Percentiles rank a stretch among this genome's conserved stretches.
Conservation (phyloP, 2,888 invertebrate species). For the Heliconius hortense region DNA sequence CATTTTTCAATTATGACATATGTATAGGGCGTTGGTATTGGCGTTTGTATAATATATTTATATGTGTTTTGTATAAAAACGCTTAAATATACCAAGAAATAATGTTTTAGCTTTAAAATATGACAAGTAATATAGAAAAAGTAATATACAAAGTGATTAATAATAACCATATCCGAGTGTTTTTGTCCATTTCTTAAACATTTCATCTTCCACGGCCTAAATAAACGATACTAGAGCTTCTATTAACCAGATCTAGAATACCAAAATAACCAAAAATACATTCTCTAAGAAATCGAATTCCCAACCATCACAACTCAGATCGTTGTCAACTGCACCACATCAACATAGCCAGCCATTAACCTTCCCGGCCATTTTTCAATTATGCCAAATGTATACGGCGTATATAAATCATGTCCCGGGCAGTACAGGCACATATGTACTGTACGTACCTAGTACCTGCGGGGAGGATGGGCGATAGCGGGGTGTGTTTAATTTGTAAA, state of each 20-base stretch:
- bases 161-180: neutral
- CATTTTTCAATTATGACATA: constrained; percentile 78
- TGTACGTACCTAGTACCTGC: constrained; percentile 35
- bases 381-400: constrained; percentile 77
- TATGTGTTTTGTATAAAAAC: neutral
- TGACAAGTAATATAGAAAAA: no score
- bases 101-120: no score
- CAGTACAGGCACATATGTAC: constrained; percentile 42
- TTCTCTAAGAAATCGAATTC: neutral
- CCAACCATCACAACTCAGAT: neutral
- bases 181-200: neutral
- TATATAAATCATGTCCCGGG: constrained; percentile 68
- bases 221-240: neutral
- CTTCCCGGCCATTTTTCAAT: constrained; percentile 77
- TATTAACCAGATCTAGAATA: no score
- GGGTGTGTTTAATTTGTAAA: constrained; percentile 77
- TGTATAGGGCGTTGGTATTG: neutral
- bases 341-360: constrained; percentile 54
- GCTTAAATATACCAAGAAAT: neutral
- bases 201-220: neutral
- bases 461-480: constrained; percentile 46
- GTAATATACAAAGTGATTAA: no score
- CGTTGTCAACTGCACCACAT: neutral
- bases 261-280: neutral
- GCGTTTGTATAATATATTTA: neutral